phyloP scores from a whole-genome alignment of 2,888 invertebrate genomes.

The Hemithea aestivaria region DNA sequence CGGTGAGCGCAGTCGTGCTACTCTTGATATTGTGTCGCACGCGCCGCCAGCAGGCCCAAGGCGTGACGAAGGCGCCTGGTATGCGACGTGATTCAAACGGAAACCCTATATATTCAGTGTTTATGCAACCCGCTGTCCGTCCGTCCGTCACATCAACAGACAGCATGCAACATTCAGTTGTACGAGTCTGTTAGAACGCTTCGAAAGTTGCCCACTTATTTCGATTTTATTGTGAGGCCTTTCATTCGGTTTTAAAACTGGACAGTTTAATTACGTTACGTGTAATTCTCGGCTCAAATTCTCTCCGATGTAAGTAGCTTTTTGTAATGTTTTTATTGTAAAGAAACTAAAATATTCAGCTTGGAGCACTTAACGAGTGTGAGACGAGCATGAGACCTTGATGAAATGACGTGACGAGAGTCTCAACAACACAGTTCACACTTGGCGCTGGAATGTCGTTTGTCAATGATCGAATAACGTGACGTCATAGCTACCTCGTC shows the following conservation, averaged over 20 bases:
- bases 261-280: slow-evolving; percentile 21
- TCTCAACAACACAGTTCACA: slow-evolving; percentile 65
- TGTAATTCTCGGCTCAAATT: slow-evolving; percentile 17
- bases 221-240: slow-evolving; percentile 19
- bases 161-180: slow-evolving; percentile 43
- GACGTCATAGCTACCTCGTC: slow-evolving; percentile 62
- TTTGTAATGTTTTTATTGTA: slow-evolving; percentile 31
- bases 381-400: slow-evolving; percentile 67
- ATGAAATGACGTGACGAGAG: slow-evolving; percentile 61
- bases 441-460: slow-evolving; percentile 73
- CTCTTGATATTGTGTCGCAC: slow-evolving; percentile 63
- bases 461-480: slow-evolving; percentile 73
- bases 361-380: slow-evolving; percentile 38
- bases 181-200: slow-evolving; percentile 34
- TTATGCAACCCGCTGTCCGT: slow-evolving; percentile 68
- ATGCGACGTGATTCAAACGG: slow-evolving; percentile 76
- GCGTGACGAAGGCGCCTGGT: slow-evolving; percentile 72
- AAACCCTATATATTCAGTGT: slow-evolving; percentile 73
- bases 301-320: slow-evolving; percentile 20
- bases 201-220: slow-evolving; percentile 32
- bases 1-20: slow-evolving; percentile 55
- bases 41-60: slow-evolving; percentile 46
- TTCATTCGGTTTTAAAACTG: slow-evolving; percentile 19
- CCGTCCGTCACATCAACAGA: slow-evolving; percentile 59
- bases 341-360: slow-evolving; percentile 39